Evolutionary conservation across 2,797 vertebrate genomes (phyloP), one percentile per base, ranked within the genome.

Genomic region (Smutsia gigantea): DNA sequence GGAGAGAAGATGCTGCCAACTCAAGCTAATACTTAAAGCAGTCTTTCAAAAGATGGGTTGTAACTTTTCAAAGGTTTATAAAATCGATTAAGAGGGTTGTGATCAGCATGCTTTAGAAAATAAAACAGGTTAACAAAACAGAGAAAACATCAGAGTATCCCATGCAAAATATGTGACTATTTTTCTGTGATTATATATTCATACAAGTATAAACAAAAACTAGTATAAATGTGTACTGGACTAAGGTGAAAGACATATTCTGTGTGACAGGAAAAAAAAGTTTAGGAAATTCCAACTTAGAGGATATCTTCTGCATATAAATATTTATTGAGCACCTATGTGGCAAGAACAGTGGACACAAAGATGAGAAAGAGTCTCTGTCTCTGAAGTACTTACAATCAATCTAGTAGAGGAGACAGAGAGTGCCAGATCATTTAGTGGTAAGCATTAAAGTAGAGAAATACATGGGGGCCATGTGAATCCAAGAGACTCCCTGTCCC

Each of bases 21-120:
- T 68, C n/a, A 49, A 79, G 21, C 49, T 87, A 96, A 87, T 57
- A 90, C 14, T n/a, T 84, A 66, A 37, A 90, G 61, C 9, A 93
- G 37, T 15, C 49, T 86, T 88, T 88, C 39, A 88, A 57, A 69
- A 51, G 34, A 77, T 19, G 59, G 59, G 42, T 19, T 92, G 63
- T 75, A 57, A 64, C 39, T 51, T 83, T 19, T 82, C 64, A 93
- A 61, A 69, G 9, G 25, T 68, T 87, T 86, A 94, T 61, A 23
- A 71, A 87, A 71, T 68, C 17, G 7, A 63, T 49, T 46, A 86
- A 79, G 19, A 89, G 29, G 46, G 46, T 7, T 82, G 49, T 42
- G 42, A 84, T 72, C 3, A 72, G 66, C 3, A 57, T 6, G 12
- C 49, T 42, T 34, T 42, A 91, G 74, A 59, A 94, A 93, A 74